phyloP scores from a whole-genome alignment of 2,113 vertebrate genomes.

The Lontra canadensis region DNA sequence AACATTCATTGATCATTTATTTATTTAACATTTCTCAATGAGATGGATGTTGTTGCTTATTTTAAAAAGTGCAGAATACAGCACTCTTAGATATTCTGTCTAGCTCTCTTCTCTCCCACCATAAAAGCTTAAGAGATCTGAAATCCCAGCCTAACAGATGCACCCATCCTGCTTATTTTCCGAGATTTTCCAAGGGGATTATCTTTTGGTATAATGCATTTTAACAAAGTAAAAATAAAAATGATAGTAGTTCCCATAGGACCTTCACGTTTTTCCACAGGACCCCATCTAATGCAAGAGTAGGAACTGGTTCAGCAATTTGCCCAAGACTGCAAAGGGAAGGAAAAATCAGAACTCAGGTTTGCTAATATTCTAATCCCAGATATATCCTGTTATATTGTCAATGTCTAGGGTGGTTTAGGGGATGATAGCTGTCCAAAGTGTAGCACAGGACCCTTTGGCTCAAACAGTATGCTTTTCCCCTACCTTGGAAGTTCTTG shows the following conservation, averaged over 20 bases:
- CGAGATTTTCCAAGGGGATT: background rate
- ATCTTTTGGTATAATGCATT: background rate
- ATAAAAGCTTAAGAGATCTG: background rate
- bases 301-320: background rate
- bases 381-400: background rate
- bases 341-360: background rate
- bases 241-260: background rate
- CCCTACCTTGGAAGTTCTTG: background rate
- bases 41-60: background rate
- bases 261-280: background rate
- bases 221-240: constrained; percentile 13
- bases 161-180: background rate
- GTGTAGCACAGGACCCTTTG: background rate
- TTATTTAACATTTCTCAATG: background rate
- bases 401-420: background rate
- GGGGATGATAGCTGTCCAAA: background rate
- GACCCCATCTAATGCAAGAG: background rate
- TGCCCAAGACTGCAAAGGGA: background rate
- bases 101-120: background rate
- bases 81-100: background rate
- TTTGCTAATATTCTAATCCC: background rate
- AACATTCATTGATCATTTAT: background rate
- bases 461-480: background rate
- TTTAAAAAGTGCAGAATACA: background rate
- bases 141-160: background rate